phyloP scores from a whole-genome alignment of 2,888 invertebrate genomes.

The Pterostichus madidus region DNA sequence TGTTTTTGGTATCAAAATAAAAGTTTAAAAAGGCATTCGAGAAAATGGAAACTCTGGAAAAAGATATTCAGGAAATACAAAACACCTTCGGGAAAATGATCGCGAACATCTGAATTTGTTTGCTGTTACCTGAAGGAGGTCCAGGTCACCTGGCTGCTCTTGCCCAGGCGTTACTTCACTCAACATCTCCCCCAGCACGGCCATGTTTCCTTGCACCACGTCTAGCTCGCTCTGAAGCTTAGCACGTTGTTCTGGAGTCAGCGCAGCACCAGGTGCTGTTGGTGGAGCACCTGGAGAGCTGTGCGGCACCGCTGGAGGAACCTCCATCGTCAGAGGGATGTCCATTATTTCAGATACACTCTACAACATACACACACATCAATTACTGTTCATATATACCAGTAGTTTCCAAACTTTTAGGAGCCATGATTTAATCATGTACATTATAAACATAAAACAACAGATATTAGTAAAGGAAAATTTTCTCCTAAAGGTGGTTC shows the following conservation, averaged over 20 bases:
- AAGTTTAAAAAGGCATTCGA: too few relatives aligned
- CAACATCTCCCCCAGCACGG: constrained; percentile 97
- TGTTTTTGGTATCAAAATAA: too few relatives aligned
- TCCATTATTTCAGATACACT: constrained; percentile 54
- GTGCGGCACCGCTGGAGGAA: constrained; percentile 65
- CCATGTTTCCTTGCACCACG: constrained; percentile 95
- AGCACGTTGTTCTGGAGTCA: constrained; percentile 90
- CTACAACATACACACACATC: constrained; percentile 16
- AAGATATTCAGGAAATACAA: too few relatives aligned
- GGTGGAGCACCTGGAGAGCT: constrained; percentile 69
- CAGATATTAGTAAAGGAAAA: too few relatives aligned
- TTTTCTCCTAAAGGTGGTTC: too few relatives aligned
- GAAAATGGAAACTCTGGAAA: too few relatives aligned
- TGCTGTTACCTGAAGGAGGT: constrained; percentile 86
- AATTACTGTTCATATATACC: too few relatives aligned
- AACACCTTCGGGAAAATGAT: too few relatives aligned
- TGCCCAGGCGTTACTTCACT: constrained; percentile 91
- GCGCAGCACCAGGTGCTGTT: constrained; percentile 71
- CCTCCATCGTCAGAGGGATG: constrained; percentile 61
- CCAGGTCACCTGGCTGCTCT: constrained; percentile 92
- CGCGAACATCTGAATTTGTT: too few relatives aligned
- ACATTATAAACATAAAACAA: too few relatives aligned
- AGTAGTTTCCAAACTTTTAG: too few relatives aligned
- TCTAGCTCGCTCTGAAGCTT: constrained; percentile 96
- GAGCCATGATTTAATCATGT: too few relatives aligned